Conservation (phyloP, 2,797 vertebrate species). For the Cephalopachus bancanus region DNA sequence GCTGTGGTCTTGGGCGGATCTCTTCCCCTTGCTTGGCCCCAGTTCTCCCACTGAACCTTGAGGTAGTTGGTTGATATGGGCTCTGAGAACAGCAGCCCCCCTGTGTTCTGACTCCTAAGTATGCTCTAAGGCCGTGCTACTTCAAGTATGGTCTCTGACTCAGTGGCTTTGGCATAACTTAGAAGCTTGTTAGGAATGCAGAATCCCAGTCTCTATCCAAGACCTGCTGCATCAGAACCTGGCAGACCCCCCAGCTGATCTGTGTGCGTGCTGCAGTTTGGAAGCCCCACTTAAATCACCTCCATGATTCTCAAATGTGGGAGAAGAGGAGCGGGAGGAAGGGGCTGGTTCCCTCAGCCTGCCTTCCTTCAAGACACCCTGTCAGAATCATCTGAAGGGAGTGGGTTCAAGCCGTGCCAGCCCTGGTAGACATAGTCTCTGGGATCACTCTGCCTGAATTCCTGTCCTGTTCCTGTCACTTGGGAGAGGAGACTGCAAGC, state of each 20-base stretch:
- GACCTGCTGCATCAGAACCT: neutral
- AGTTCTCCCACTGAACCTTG: neutral
- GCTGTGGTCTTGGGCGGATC: neutral
- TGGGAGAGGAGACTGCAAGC: neutral
- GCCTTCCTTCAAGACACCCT: neutral
- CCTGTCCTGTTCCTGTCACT: neutral
- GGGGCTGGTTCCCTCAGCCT: no score
- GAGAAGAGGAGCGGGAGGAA: neutral
- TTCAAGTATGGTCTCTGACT: neutral
- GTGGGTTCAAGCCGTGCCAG: neutral
- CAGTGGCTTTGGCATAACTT: fast-evolving
- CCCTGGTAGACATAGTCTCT: neutral
- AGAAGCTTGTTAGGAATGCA: neutral
- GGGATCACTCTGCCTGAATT: neutral
- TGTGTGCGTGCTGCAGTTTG: fast-evolving
- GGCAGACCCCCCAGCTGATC: neutral
- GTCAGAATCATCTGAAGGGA: neutral
- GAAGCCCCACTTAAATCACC: neutral
- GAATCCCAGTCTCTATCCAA: neutral
- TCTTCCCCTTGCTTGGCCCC: neutral
- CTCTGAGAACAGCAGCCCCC: neutral
- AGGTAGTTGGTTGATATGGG: neutral
- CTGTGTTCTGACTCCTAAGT: neutral
- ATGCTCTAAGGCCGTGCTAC: neutral
- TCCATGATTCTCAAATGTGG: no score